A percentile compares a stretch with the other conserved stretches of the same genome.
These are phyloP conservation scores for Tapirus terrestris DNA, from an alignment of 2,113 vertebrate species.

Conservation along the genomic window DNA sequence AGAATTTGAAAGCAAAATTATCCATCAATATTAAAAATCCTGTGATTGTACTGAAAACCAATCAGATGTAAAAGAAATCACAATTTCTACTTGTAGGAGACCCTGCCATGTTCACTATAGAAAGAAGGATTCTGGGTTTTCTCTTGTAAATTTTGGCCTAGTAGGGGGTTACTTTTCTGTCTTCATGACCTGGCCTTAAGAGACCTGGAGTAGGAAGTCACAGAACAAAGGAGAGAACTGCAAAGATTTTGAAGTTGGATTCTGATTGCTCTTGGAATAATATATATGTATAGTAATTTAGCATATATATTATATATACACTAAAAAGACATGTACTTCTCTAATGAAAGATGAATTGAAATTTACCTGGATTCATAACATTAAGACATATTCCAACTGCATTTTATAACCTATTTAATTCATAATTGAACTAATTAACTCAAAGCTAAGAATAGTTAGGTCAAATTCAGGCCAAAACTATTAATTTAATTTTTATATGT, in stretches of 20 bases:
- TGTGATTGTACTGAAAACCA: not conserved
- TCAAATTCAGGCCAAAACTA: slow-evolving; percentile 24
- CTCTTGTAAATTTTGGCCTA: not conserved
- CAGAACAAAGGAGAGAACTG: not conserved
- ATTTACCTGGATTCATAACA: not conserved
- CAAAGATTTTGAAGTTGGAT: not conserved
- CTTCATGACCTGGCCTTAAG: not conserved
- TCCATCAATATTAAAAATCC: not conserved
- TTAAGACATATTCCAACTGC: not conserved
- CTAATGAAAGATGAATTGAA: slow-evolving; percentile 12
- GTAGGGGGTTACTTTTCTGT: not conserved
- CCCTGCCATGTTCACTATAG: not conserved
- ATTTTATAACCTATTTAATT: slow-evolving; percentile 31
- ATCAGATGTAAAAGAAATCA: not conserved
- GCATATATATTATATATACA: not conserved
- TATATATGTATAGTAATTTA: not conserved
- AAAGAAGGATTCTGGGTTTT: not conserved
- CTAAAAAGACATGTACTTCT: not conserved
- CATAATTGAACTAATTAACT: slow-evolving; percentile 50
- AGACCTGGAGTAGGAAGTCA: not conserved
- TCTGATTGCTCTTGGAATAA: not conserved
- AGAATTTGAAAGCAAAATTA: slow-evolving; percentile 19
- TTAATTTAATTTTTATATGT: slow-evolving; percentile 20
- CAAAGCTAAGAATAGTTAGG: slow-evolving; percentile 39
- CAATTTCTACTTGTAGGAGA: not conserved